Conservation (phyloP, 2,797 vertebrate species). For the Syngnathus acus region DNA sequence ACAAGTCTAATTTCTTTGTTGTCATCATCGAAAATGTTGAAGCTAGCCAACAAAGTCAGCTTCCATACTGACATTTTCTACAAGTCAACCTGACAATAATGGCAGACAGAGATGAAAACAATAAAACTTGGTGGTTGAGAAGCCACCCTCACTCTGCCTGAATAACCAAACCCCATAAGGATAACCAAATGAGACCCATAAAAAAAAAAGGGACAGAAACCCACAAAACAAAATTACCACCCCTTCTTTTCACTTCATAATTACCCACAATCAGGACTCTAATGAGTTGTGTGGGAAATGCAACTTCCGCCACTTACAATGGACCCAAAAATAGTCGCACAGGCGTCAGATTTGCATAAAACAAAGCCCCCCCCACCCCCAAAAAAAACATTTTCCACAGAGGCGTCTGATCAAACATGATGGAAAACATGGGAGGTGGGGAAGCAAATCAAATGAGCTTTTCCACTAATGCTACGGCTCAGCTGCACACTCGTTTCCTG, state of each 20-base stretch:
- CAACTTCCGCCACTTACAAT: slow-evolving; percentile 39
- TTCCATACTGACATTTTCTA: slow-evolving; percentile 17
- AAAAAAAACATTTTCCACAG: slow-evolving; percentile 36
- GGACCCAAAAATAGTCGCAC: slow-evolving; percentile 47
- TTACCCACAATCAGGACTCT: slow-evolving; percentile 40
- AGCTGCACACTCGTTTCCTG: slow-evolving; percentile 48
- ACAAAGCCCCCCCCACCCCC: slow-evolving; percentile 40
- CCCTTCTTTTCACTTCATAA: slow-evolving; percentile 31
- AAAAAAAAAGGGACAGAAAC: neutral
- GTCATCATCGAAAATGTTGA: slow-evolving; percentile 51
- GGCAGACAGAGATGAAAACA: neutral
- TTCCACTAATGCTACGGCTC: slow-evolving; percentile 39
- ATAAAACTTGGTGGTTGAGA: slow-evolving; percentile 18
- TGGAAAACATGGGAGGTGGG: slow-evolving; percentile 36
- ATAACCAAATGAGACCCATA: slow-evolving; percentile 8
- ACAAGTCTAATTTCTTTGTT: slow-evolving; percentile 41
- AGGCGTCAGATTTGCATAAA: slow-evolving; percentile 49
- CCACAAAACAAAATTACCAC: neutral
- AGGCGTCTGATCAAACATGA: slow-evolving; percentile 38
- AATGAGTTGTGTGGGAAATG: slow-evolving; percentile 42
- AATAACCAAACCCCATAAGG: slow-evolving; percentile 14
- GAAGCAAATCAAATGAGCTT: slow-evolving; percentile 48
- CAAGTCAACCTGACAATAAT: slow-evolving; percentile 2
- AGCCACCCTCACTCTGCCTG: slow-evolving; percentile 23
- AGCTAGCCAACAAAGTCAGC: slow-evolving; percentile 18